Percentiles rank a stretch among this genome's conserved stretches.
Conservation (phyloP, 2,797 vertebrate species). For the Sebastes goodei region DNA sequence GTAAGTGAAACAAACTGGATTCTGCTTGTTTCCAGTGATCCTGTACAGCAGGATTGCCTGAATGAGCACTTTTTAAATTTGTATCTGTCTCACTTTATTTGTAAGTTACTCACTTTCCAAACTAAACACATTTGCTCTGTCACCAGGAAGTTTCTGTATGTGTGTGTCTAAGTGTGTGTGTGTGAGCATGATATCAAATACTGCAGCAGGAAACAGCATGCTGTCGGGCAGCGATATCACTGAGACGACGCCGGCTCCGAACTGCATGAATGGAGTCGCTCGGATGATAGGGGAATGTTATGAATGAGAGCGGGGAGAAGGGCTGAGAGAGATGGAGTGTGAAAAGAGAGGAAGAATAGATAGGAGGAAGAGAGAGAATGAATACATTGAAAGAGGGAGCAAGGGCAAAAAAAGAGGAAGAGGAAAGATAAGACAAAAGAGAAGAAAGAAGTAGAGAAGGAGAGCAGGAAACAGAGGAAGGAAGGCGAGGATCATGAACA, state of each 20-base stretch:
- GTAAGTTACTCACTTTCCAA: neutral
- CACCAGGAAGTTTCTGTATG: neutral
- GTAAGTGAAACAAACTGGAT: neutral
- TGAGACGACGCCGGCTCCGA: neutral
- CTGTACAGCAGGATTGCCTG: neutral
- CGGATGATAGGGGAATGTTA: neutral
- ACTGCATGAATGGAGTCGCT: conserved; percentile 16
- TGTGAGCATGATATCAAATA: conserved; percentile 5
- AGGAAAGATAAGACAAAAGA: neutral
- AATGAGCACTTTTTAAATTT: neutral
- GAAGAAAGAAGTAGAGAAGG: neutral
- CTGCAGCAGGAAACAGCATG: conserved; percentile 1
- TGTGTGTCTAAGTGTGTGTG: neutral
- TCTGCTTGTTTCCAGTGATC: neutral
- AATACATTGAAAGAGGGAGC: neutral
- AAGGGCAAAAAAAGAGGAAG: too few relatives aligned
- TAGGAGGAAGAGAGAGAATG: neutral
- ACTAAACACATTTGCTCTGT: neutral
- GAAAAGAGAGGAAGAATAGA: neutral
- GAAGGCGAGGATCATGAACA: neutral
- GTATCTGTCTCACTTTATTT: neutral
- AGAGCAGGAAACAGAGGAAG: neutral
- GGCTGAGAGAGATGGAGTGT: neutral
- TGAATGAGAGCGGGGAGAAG: neutral
- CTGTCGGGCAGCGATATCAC: neutral